Percentiles rank a stretch among this genome's conserved stretches.
phyloP scores from a whole-genome alignment of 1,140 invertebrate species.

The Periplaneta americana region DNA sequence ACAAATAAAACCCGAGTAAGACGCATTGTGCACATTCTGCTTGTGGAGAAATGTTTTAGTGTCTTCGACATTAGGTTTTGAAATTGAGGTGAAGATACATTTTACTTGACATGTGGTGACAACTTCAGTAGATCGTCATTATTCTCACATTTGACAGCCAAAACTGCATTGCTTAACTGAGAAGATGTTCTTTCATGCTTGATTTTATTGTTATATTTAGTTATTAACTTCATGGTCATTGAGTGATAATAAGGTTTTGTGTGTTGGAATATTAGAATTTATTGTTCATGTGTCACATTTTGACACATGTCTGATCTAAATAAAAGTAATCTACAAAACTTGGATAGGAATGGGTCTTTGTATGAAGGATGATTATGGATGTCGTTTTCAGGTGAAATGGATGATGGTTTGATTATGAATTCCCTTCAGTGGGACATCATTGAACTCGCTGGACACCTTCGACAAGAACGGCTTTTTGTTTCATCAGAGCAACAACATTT shows the following conservation, averaged over 20 bases:
- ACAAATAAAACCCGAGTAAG: neutral
- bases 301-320: neutral
- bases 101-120: neutral
- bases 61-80: neutral
- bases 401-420: slow-evolving; percentile 13
- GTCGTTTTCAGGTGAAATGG: neutral
- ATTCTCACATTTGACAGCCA: neutral
- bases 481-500: slow-evolving; percentile 64
- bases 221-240: too few relatives aligned
- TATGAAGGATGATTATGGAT: neutral
- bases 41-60: neutral
- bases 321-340: neutral
- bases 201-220: neutral
- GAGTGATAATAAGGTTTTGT: too few relatives aligned
- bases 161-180: neutral
- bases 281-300: neutral
- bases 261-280: neutral
- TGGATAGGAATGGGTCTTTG: neutral
- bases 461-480: slow-evolving; percentile 68
- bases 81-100: neutral
- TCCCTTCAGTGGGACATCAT: slow-evolving; percentile 49
- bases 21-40: neutral
- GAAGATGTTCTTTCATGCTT: neutral
- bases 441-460: slow-evolving; percentile 61
- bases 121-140: neutral